These are phyloP conservation scores for Lordiphosa fenestrarum DNA, from an alignment of 2,888 invertebrate species.

Conservation along the genomic window DNA sequence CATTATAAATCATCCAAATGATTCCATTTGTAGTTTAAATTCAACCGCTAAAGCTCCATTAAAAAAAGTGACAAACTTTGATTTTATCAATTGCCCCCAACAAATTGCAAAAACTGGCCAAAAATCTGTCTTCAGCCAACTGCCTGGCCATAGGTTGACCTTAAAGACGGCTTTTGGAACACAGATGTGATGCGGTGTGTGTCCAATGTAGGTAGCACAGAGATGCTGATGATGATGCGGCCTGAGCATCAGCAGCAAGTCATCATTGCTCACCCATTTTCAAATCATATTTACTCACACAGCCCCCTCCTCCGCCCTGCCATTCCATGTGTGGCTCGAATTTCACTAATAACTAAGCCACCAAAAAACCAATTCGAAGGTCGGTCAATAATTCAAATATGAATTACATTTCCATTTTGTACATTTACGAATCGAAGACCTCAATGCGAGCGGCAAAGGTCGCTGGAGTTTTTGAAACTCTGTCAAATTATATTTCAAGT, in stretches of 20 bases:
- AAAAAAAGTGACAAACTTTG: slow-evolving; percentile 2
- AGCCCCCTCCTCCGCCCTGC: slow-evolving; percentile 38
- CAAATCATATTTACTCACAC: slow-evolving; percentile 54
- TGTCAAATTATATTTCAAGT: slow-evolving; percentile 11
- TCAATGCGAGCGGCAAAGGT: slow-evolving; percentile 3
- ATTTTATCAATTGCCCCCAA: slow-evolving; percentile 5
- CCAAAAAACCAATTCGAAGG: slow-evolving; percentile 20
- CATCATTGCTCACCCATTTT: slow-evolving; percentile 73
- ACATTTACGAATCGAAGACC: slow-evolving; percentile 31
- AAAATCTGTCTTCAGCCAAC: slow-evolving; percentile 43
- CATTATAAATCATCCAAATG: too few relatives aligned
- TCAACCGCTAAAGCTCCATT: not conserved
- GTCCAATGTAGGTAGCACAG: slow-evolving; percentile 52
- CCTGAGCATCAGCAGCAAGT: slow-evolving; percentile 50
- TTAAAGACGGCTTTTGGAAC: slow-evolving; percentile 56
- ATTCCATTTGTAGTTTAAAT: too few relatives aligned
- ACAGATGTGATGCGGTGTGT: slow-evolving; percentile 43
- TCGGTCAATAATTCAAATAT: slow-evolving; percentile 42
- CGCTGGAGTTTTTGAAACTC: not conserved
- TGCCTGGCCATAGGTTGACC: slow-evolving; percentile 49
- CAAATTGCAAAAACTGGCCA: slow-evolving; percentile 27
- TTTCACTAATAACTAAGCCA: slow-evolving; percentile 63
- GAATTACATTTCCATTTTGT: slow-evolving; percentile 63
- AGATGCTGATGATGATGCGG: slow-evolving; percentile 25
- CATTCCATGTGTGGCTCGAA: slow-evolving; percentile 63